phyloP scores from a whole-genome alignment of 1,140 invertebrate genomes.

The Neodiprion fabricii region DNA sequence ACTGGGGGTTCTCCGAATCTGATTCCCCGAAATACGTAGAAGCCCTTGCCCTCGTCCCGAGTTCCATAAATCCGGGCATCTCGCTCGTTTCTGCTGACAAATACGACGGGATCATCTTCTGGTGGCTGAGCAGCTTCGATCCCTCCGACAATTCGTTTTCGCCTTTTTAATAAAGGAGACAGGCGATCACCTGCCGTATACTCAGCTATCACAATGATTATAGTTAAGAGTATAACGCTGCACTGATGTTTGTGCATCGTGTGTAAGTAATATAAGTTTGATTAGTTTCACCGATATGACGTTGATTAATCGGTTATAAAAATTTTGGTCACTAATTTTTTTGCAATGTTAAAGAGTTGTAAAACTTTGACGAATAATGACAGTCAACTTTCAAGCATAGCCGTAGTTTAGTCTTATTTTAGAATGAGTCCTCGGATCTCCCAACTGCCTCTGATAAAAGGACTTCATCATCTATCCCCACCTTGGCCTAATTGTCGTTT shows the following conservation, averaged over 20 bases:
- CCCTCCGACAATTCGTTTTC: conserved; percentile 68
- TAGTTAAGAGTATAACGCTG: neutral
- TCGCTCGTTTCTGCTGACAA: conserved; percentile 61
- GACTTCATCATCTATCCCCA: neutral
- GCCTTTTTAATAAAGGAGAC: conserved; percentile 33
- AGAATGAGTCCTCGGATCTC: neutral
- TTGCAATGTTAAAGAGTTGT: too few species aligned
- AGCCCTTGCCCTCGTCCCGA: conserved; percentile 55
- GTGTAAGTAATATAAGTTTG: neutral
- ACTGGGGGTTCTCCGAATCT: conserved; percentile 76
- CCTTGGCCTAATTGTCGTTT: neutral
- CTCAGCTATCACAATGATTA: neutral
- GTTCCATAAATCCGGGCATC: conserved; percentile 63
- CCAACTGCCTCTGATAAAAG: neutral
- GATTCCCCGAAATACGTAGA: conserved; percentile 72
- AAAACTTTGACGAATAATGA: too few species aligned
- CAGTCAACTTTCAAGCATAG: too few species aligned
- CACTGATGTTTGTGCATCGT: neutral
- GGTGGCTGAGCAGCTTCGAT: conserved; percentile 62
- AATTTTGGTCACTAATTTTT: too few species aligned
- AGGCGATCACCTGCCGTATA: neutral
- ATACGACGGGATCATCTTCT: conserved; percentile 67
- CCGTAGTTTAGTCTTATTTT: too few species aligned
- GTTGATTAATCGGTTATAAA: too few species aligned
- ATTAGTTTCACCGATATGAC: too few species aligned